Evolutionary conservation across 1,140 invertebrate species (phyloP), one percentile per base, ranked within the genome.

Genomic region (Brachionus rubens): DNA sequence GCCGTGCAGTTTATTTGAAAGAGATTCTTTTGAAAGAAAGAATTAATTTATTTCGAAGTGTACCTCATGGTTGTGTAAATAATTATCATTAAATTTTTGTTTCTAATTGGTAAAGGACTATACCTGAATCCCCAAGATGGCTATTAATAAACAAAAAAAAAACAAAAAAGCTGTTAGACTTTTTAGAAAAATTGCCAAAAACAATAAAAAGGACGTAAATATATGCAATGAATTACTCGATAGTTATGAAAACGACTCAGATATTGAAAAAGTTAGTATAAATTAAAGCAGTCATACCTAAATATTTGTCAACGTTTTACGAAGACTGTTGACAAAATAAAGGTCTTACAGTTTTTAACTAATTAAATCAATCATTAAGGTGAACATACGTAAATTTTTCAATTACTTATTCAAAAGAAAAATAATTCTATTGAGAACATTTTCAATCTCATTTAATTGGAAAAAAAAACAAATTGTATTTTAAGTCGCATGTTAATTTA

Each of bases 111-210:
- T n/a, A 12, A 50, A 50, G 47, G 47, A 21, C 47, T 50, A n/a
- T 50, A 50, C 47, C 47, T 19, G 47, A 50, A 21, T 50, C 47
- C 24, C 47, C 47, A 4, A 50, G 47, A 21, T 50, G 47, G 47
- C 10, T 50, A 50, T 16, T 50, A 16, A 50, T 50, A 1, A 50
- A 50, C 6, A 50, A 50, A 16, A 16, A 50, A n/a, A n/a, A n/a
- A n/a, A n/a, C 10, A 50, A 50, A 21, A 21, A 50, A n/a, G 47
- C 47, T 10, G n/a, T 16, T 1, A 1, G 24, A 0, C 3, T 50
- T 50, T 50, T 50, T 16, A 50, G 6, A 7, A 50, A 50, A 50
- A 50, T 50, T 50, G 47, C 47, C 47, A 50, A 50, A 50, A 50
- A 50, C 24, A 50, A 50, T 9, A 50, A 50, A 50, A 50, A 16